Base-by-base conservation (phyloP, 2,888 invertebrate genomes). In the Sarcophaga rosellei region DNA sequence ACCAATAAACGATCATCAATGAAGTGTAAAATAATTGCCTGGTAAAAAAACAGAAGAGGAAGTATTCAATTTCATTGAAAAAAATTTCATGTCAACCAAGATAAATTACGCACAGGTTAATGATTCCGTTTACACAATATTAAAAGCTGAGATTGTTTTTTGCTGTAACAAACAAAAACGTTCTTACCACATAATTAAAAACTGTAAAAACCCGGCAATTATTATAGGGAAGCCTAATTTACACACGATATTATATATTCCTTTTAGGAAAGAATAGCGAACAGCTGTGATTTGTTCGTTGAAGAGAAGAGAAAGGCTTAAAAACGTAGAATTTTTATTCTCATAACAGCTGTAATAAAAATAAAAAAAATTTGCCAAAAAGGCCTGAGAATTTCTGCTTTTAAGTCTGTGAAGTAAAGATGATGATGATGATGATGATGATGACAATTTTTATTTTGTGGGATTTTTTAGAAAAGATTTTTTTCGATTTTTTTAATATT, bases 281-380 rank as follows among this genome's bases (percentile, higher is more conserved):
- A 69, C 86, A 86, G 86, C 84, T 86, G 86, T 81, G 86, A 81
- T 78, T 73, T 68, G 17, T 44, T 62, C 45, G 11, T n/a, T n/a
- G n/a, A n/a, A n/a, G n/a, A n/a, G 0, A 45, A 70, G 35, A 44
- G 23, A 70, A 76, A 63, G 84, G 79, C 53, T 74, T 74, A 21
- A 69, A 1, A n/a, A 35, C 11, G 1, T n/a, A 15, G 61, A 44
- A 63, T 47, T 47, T 72, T 70, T 79, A 2, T 83, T 84, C 75
- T 47, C 81, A 75, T 63, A 81, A 86, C 86, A 86, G 86, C 86
- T 86, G 86, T 63, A 68, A 17, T 15, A 21, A 62, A 21, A 35
- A 25, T 5, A 25, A 25, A 25, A 35, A 8, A 73, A 66, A 68
- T 76, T 81, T 66, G 35, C 68, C 8, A 61, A 20, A 77, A 23